Evolutionary conservation across 2,113 vertebrate genomes (phyloP).

Genomic region (Cebus imitator): DNA sequence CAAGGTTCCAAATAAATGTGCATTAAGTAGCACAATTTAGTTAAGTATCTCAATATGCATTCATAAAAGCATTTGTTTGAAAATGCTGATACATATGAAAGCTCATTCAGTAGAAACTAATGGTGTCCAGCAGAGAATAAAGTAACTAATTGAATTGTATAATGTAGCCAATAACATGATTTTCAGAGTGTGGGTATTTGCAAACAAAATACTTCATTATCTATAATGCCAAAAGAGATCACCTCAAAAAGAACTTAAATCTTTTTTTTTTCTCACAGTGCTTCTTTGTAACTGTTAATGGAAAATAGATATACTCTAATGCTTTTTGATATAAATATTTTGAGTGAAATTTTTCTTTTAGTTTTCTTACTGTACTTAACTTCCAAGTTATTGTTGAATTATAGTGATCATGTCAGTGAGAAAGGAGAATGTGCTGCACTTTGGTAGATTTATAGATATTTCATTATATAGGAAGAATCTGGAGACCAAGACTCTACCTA

Average conservation of each 20-base stretch:
- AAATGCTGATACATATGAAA: conserved; percentile 5
- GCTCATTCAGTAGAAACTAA: conserved; percentile 65
- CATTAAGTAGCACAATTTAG: background rate
- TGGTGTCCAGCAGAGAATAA: conserved; percentile 60
- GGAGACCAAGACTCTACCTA: background rate
- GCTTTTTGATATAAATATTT: conserved; percentile 37
- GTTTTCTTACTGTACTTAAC: background rate
- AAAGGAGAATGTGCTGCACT: background rate
- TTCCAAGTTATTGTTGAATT: background rate
- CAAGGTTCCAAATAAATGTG: background rate
- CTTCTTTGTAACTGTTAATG: background rate
- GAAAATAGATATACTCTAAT: background rate
- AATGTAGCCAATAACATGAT: conserved; percentile 40
- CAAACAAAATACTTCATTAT: conserved; percentile 63
- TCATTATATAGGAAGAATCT: background rate
- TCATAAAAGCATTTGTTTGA: conserved; percentile 56
- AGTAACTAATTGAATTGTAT: conserved; percentile 58
- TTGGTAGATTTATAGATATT: background rate
- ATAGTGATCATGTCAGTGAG: background rate
- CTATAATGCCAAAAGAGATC: background rate
- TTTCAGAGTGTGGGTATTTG: conserved; percentile 46
- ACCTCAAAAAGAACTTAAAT: conserved; percentile 39
- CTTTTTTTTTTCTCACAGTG: background rate
- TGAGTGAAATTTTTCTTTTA: background rate
- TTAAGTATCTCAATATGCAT: conserved; percentile 50